Evolutionary conservation across 2,113 vertebrate species (phyloP), one percentile per base, ranked within the genome.

Genomic region (Amphiprion ocellaris): DNA sequence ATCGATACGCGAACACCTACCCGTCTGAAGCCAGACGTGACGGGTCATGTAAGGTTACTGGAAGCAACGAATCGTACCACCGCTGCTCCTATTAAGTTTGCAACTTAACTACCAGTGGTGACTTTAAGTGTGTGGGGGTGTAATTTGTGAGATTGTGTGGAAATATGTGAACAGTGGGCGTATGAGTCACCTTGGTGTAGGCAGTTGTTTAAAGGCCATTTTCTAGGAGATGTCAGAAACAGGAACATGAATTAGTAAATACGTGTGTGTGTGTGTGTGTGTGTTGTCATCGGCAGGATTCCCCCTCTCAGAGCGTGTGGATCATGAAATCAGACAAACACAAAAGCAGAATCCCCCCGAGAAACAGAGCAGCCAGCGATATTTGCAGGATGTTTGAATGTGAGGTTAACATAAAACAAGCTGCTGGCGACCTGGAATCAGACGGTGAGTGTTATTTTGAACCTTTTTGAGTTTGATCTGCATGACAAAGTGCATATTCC

Each of bases 111-210:
- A 62, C 72, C 30, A 55, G 24, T 50, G 41, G 69, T 46, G 62
- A 84, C 50, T 85, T 80, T 58, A 70, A 73, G 71, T 49, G 69
- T 70, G 52, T 10, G 77, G 78, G 79, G 66, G 87, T 46, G 75
- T 79, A 69, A 86, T 87, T 87, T 69, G 39, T 79, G 78, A 79
- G 82, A 84, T 75, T 52, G 54, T 89, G 69, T 81, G 39, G 78
- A 85, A 89, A 90, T 88, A 83, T 80, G 77, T 63, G 85, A 79
- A 69, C 55, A 85, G 71, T 81, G 71, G 82, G 84, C 28, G 55
- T 77, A 79, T 92, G 92, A 93, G 77, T 93, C 92, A 93, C 58
- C 70, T 54, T 54, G n/a, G 54, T 62, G 90, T 90, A 76, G 90
- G 87, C 82, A 74, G 82, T 88, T 88, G 86, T 90, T 88, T 87